phyloP scores from a whole-genome alignment of 2,797 vertebrate genomes.

The Clamator glandarius region DNA sequence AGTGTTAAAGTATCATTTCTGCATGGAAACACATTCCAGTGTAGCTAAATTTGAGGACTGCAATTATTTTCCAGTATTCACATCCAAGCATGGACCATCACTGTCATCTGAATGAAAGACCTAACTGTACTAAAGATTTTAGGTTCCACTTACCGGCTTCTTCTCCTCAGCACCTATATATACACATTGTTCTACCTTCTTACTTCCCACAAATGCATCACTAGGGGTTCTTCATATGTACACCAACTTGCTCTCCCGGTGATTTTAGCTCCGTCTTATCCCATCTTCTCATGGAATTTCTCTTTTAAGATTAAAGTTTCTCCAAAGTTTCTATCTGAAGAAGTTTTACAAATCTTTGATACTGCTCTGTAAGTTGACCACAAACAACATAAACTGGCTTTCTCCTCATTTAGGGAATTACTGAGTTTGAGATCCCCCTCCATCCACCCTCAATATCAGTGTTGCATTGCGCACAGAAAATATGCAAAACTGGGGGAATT shows the following conservation, averaged over 20 bases:
- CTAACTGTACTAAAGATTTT: neutral
- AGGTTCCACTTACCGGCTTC: neutral
- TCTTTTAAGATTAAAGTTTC: neutral
- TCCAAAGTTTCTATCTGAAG: neutral
- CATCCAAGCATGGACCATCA: neutral
- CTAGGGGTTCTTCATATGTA: neutral
- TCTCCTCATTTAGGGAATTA: neutral
- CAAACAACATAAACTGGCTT: conserved; percentile 37
- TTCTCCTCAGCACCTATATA: neutral
- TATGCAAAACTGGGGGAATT: neutral
- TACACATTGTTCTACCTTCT: neutral
- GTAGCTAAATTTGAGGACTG: neutral
- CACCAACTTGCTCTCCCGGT: neutral
- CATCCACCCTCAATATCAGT: neutral
- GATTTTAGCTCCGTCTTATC: neutral
- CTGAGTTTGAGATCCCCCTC: neutral
- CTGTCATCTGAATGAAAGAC: neutral
- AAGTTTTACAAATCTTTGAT: conserved; percentile 19
- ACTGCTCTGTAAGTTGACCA: conserved; percentile 30
- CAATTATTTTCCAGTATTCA: neutral
- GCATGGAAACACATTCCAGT: neutral
- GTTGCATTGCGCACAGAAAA: neutral
- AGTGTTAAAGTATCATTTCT: neutral
- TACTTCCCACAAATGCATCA: neutral
- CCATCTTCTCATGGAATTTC: neutral